Percentiles rank a stretch among this genome's conserved stretches.
Conservation (phyloP, 1,140 invertebrate genomes). For the Apis cerana region DNA sequence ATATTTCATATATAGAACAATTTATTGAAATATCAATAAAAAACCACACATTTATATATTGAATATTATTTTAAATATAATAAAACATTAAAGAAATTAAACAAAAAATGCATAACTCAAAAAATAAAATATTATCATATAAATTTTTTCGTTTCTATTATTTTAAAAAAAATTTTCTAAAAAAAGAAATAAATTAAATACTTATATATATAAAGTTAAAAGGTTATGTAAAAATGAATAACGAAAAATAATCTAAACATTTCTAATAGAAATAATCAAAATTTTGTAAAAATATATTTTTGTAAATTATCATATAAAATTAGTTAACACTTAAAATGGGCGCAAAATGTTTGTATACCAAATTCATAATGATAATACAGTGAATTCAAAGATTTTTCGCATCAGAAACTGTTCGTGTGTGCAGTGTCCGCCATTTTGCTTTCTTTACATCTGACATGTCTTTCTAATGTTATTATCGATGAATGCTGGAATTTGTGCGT, state of each 20-base stretch:
- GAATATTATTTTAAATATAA: slow-evolving; percentile 1
- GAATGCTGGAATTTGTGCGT: slow-evolving; percentile 66
- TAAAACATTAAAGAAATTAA: background rate
- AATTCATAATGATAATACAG: slow-evolving; percentile 28
- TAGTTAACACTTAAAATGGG: slow-evolving; percentile 21
- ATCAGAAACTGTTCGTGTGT: slow-evolving; percentile 52
- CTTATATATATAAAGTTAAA: background rate
- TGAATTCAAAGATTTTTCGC: slow-evolving; percentile 60
- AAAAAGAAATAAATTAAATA: slow-evolving; percentile 1
- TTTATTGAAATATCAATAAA: slow-evolving; percentile 4
- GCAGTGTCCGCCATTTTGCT: slow-evolving; percentile 70
- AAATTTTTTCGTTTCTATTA: background rate
- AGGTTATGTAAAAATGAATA: slow-evolving; percentile 54
- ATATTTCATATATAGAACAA: background rate
- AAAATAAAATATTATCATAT: background rate
- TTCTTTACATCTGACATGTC: slow-evolving; percentile 74
- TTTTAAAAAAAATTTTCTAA: background rate
- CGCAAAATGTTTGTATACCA: slow-evolving; percentile 16
- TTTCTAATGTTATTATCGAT: slow-evolving; percentile 80
- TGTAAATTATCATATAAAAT: slow-evolving; percentile 21
- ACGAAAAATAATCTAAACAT: slow-evolving; percentile 7
- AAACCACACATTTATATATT: background rate
- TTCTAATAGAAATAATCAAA: background rate
- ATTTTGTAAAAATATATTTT: slow-evolving; percentile 14
- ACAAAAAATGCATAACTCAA: background rate